These are phyloP conservation scores for Aplysia californica DNA, from an alignment of 1,140 invertebrate genomes.

Conservation along the genomic window DNA sequence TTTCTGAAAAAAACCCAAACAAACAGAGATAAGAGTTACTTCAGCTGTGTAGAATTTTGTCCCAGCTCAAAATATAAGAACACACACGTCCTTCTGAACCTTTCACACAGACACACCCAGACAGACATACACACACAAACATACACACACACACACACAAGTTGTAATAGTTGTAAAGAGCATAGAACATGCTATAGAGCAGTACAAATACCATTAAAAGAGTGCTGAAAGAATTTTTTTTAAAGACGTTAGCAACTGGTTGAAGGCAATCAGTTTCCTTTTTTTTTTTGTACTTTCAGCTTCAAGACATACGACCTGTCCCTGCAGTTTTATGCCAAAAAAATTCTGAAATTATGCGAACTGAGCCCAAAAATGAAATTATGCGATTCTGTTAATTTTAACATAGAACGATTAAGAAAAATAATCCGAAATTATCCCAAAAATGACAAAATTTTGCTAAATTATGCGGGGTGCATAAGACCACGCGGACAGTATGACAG, in stretches of 20 bases:
- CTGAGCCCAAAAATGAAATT: too few relatives aligned
- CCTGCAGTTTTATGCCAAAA: too few relatives aligned
- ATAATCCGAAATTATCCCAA: neutral
- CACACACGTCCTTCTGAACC: neutral
- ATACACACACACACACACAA: neutral
- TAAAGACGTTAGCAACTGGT: neutral
- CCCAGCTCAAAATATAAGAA: neutral
- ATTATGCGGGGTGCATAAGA: too few relatives aligned
- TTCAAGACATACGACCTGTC: neutral
- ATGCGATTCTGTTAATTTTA: too few relatives aligned
- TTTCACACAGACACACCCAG: too few relatives aligned
- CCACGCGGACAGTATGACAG: neutral
- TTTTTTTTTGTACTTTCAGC: neutral
- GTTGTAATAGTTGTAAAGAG: neutral
- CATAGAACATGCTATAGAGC: neutral
- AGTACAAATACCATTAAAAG: neutral
- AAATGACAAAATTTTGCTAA: too few relatives aligned
- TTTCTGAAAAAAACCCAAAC: slow-evolving; percentile 29
- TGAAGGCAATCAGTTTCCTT: neutral
- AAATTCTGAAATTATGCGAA: too few relatives aligned
- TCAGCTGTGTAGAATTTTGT: neutral
- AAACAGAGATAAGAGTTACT: neutral
- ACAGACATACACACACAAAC: too few relatives aligned
- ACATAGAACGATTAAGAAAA: neutral
- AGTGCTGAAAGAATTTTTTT: neutral